These are phyloP conservation scores for Siderastrea radians DNA, from an alignment of 92 coral and sea anemone genomes.

Conservation along the genomic window DNA sequence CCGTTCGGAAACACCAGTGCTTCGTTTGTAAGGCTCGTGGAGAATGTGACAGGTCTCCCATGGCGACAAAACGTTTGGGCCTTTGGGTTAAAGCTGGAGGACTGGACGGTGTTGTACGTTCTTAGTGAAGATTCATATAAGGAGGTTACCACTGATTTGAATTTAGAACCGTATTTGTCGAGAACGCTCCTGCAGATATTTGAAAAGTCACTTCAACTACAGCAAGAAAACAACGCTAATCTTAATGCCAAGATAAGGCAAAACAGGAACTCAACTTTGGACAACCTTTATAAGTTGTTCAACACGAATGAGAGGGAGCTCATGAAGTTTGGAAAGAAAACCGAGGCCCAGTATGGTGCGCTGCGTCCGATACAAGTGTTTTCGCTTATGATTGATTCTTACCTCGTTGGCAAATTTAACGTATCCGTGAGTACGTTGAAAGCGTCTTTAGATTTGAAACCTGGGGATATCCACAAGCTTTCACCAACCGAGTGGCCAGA, in stretches of 20 bases:
- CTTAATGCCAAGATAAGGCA: not conserved
- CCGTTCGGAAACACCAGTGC: constrained; percentile 38
- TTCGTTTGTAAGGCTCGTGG: constrained; percentile 69
- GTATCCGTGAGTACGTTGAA: constrained; percentile 20
- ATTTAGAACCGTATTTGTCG: constrained; percentile 24
- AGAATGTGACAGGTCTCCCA: constrained; percentile 59
- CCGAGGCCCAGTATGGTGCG: constrained; percentile 5
- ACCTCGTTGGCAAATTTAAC: constrained; percentile 31
- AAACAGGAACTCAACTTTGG: constrained; percentile 19
- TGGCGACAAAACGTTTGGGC: constrained; percentile 77
- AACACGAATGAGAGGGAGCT: constrained; percentile 63
- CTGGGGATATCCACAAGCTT: constrained; percentile 34
- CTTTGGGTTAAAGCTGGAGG: constrained; percentile 54
- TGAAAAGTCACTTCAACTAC: constrained; percentile 30
- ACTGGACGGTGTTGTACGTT: constrained; percentile 68
- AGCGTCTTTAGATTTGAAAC: not conserved
- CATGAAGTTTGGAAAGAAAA: constrained; percentile 16
- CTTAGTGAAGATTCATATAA: constrained; percentile 20
- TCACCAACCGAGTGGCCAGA: constrained; percentile 86
- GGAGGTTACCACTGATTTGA: constrained; percentile 20
- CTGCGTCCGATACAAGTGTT: constrained; percentile 3
- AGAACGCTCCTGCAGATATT: constrained; percentile 49
- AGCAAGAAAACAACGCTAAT: not conserved
- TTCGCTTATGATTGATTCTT: constrained; percentile 18
- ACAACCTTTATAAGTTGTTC: constrained; percentile 36